Conservation (phyloP, 2,888 invertebrate genomes). For the Latrodectus hesperus region DNA sequence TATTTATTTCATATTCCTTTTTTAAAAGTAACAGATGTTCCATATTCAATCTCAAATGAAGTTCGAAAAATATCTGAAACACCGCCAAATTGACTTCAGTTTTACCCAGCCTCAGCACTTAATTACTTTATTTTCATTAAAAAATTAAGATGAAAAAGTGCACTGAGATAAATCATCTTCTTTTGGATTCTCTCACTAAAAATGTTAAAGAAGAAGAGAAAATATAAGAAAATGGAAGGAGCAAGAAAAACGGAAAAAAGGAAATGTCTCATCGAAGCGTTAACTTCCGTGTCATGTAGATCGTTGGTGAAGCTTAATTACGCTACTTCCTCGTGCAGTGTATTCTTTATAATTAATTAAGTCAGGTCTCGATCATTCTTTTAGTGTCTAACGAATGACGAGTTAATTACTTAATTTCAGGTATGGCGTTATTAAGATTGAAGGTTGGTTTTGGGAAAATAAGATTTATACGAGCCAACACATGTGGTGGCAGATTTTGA, state of each 20-base stretch:
- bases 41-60: conserved; percentile 10
- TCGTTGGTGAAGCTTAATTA: conserved; percentile 50
- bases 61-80: conserved; percentile 11
- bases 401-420: neutral
- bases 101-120: neutral
- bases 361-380: neutral
- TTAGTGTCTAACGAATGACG: neutral
- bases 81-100: conserved; percentile 24
- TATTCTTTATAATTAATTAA: neutral
- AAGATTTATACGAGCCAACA: no score
- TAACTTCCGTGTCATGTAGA: conserved; percentile 48
- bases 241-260: conserved; percentile 2
- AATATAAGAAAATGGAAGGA: neutral
- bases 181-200: neutral
- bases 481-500: no score
- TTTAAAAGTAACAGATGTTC: conserved; percentile 37
- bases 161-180: neutral
- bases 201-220: neutral
- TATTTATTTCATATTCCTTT: conserved; percentile 17
- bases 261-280: conserved; percentile 9
- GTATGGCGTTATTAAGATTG: neutral
- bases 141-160: neutral
- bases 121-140: conserved; percentile 27
- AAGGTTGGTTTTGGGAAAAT: no score
- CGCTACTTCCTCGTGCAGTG: conserved; percentile 4